Conservation (phyloP, 1,140 invertebrate species). For the Ooceraea biroi region DNA sequence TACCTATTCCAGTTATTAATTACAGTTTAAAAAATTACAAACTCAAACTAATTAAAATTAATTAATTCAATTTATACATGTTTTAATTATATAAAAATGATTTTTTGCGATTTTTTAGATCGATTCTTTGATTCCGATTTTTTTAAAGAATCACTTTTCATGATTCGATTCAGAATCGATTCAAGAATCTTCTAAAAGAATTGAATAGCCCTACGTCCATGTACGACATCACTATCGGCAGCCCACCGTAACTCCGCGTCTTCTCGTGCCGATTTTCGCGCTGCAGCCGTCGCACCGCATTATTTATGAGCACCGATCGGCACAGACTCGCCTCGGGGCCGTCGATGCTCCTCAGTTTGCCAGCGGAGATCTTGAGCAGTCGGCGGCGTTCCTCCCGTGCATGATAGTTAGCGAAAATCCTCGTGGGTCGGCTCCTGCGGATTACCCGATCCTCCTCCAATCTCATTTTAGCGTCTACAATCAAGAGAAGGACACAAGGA, state of each 20-base stretch:
- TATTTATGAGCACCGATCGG: slow-evolving; percentile 95
- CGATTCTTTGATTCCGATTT: too few species aligned
- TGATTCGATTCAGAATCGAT: too few species aligned
- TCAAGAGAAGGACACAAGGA: slow-evolving; percentile 27
- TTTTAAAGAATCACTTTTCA: too few species aligned
- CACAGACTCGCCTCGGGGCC: slow-evolving; percentile 94
- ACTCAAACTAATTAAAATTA: too few species aligned
- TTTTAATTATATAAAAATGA: too few species aligned
- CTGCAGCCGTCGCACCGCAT: slow-evolving; percentile 94
- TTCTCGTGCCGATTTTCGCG: slow-evolving; percentile 94
- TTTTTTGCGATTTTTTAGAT: too few species aligned
- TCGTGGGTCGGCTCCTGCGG: slow-evolving; percentile 89
- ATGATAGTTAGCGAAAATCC: slow-evolving; percentile 94
- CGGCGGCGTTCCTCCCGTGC: slow-evolving; percentile 94
- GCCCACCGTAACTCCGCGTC: slow-evolving; percentile 86
- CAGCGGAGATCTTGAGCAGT: slow-evolving; percentile 94
- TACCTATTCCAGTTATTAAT: too few species aligned
- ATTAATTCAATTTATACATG: too few species aligned
- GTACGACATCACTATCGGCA: slow-evolving; percentile 80
- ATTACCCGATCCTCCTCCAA: slow-evolving; percentile 83
- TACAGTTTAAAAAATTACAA: too few species aligned
- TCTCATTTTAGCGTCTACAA: slow-evolving; percentile 82
- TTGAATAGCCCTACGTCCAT: too few species aligned
- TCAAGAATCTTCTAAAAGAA: too few species aligned
- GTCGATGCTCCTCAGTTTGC: slow-evolving; percentile 95